These are phyloP conservation scores for Platyscapa corneri DNA, from an alignment of 1,140 invertebrate species.

Conservation along the genomic window DNA sequence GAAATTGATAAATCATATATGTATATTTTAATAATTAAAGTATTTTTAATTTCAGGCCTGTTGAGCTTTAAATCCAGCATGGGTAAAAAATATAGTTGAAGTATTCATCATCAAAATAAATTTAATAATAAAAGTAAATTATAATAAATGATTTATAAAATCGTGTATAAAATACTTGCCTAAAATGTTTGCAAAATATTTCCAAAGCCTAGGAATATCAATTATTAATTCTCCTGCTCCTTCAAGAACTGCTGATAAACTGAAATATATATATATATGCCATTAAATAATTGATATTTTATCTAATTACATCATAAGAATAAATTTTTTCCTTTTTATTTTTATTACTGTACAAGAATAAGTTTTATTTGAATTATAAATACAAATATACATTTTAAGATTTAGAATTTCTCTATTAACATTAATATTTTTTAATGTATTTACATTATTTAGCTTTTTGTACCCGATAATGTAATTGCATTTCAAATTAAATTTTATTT, in stretches of 20 bases:
- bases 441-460: too few relatives aligned
- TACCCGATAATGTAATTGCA: too few relatives aligned
- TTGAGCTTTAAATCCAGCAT: slow-evolving; percentile 71
- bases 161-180: slow-evolving; percentile 68
- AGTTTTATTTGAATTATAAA: too few relatives aligned
- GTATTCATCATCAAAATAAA: slow-evolving; percentile 40
- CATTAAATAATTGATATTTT: too few relatives aligned
- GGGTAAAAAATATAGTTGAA: slow-evolving; percentile 43
- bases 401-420: too few relatives aligned
- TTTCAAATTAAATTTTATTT: too few relatives aligned
- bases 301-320: too few relatives aligned
- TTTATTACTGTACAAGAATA: too few relatives aligned
- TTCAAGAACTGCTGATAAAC: slow-evolving; percentile 76
- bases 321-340: too few relatives aligned
- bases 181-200: slow-evolving; percentile 80
- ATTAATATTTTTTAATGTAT: too few relatives aligned
- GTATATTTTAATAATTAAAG: slow-evolving; percentile 29
- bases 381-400: too few relatives aligned
- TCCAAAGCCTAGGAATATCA: slow-evolving; percentile 85
- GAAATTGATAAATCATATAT: slow-evolving; percentile 33
- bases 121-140: not conserved
- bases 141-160: not conserved
- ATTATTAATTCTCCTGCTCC: slow-evolving; percentile 80
- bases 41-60: slow-evolving; percentile 65
- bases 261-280: slow-evolving; percentile 52